Evolutionary conservation across 2,797 vertebrate species (phyloP), one percentile per base, ranked within the genome.

Genomic region (Cynodonichthys magdalenae): DNA sequence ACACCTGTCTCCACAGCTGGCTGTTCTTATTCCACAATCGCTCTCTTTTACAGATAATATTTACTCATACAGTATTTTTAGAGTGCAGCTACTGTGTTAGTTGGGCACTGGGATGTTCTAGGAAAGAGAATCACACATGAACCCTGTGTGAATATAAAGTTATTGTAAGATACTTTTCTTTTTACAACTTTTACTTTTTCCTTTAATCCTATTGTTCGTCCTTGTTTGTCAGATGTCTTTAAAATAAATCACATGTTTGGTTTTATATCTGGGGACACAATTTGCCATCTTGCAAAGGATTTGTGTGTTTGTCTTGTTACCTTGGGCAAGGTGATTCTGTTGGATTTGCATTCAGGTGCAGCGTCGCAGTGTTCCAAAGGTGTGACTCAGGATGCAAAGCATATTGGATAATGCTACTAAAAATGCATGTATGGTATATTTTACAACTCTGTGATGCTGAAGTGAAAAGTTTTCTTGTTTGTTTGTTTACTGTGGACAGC

Each of bases 1-100:
- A 79, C 75, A 76, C 58, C 75, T 79, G 75, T 56, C 61, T 60
- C 39, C 41, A 48, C 75, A 73, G 70, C 77, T 77, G 59, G 51
- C 57, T 71, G 50, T 8, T 18, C 64, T 66, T 65, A 66, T 63
- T 51, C 69, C 58, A 63, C 60, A 59, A 47, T 29, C 20, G 45
- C 44, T 46, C 58, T 48, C 28, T 52, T 44, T 17, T 44, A 17
- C 5, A 17, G 41, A 44, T 44, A 15, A 44, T 44, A 15, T 17
- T 15, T 44, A 44, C 17, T 44, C 14, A 1, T 3, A 24, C 24
- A 24, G 3, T 24, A 24, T 24, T 24, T 24, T 24, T 24, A 24
- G 24, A 24, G 24, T 24, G 8, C 8, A 31, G 11, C 36, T 12
- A 39, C 36, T 39, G 36, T 39, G 36, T 11, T 39, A 36, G 34